Conservation (phyloP, 2,888 invertebrate genomes). For the Pammene fasciana region DNA sequence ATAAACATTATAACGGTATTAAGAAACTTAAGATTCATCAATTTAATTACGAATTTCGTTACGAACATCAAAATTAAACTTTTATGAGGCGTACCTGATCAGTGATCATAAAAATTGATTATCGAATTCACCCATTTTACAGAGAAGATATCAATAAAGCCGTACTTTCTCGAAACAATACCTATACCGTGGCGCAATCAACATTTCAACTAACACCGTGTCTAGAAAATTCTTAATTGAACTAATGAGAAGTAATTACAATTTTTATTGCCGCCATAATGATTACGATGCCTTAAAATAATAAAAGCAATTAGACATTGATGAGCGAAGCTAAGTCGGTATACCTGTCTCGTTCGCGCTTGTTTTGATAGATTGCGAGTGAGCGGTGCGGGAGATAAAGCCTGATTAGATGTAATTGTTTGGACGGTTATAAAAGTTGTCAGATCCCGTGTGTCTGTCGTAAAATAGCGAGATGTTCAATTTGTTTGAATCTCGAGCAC, state of each 20-base stretch:
- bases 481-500: conserved; percentile 37
- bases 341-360: conserved; percentile 64
- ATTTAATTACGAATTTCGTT: conserved; percentile 77
- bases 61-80: conserved; percentile 77
- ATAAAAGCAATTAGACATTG: conserved; percentile 84
- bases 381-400: conserved; percentile 57
- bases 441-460: conserved; percentile 79
- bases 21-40: conserved; percentile 69
- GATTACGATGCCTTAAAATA: conserved; percentile 84
- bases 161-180: conserved; percentile 69
- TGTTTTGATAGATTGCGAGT: conserved; percentile 49
- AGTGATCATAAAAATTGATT: conserved; percentile 76
- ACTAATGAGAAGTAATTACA: conserved; percentile 84
- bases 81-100: conserved; percentile 78
- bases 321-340: conserved; percentile 73
- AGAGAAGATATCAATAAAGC: conserved; percentile 67
- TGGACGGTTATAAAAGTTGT: conserved; percentile 82
- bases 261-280: conserved; percentile 83
- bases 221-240: conserved; percentile 84
- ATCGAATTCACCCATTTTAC: conserved; percentile 67
- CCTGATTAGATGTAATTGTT: conserved; percentile 82
- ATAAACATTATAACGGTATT: conserved; percentile 24
- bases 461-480: conserved; percentile 76
- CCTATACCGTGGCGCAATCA: conserved; percentile 72
- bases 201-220: conserved; percentile 78